A percentile compares a stretch with the other conserved stretches of the same genome.
Conservation (phyloP, 2,888 invertebrate species). For the Digitonthophagus gazella region DNA sequence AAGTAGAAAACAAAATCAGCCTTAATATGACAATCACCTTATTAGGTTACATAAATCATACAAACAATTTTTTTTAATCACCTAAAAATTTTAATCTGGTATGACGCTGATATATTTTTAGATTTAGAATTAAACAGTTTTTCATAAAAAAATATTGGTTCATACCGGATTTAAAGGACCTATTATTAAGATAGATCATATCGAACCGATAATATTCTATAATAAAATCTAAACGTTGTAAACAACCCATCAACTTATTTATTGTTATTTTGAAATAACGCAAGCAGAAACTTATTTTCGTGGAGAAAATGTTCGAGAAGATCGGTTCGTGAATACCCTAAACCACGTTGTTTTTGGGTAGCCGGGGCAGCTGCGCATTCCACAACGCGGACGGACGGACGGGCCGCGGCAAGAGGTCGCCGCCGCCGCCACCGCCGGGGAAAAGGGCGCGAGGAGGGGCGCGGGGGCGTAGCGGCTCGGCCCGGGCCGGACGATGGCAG, state of each 20-base stretch:
- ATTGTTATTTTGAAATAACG: neutral
- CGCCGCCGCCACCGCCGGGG: neutral
- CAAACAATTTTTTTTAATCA: no score
- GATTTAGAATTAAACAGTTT: no score
- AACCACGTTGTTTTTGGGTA: neutral
- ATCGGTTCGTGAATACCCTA: neutral
- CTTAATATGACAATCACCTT: no score
- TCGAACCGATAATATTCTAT: neutral
- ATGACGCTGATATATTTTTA: no score
- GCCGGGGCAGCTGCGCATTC: slow-evolving; percentile 38
- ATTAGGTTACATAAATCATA: no score
- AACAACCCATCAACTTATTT: neutral
- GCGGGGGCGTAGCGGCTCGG: neutral
- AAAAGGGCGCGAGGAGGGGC: neutral
- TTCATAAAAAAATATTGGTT: no score
- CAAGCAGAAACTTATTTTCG: neutral
- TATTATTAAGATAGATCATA: neutral
- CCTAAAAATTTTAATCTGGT: no score
- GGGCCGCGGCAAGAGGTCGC: neutral
- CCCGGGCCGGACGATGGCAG: neutral
- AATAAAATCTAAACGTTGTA: neutral
- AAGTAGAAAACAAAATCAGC: no score
- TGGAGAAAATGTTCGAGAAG: neutral
- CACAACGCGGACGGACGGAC: slow-evolving; percentile 42
- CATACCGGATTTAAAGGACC: neutral